A percentile compares a stretch with the other conserved stretches of the same genome.
These are phyloP conservation scores for Mobula hypostoma DNA, from an alignment of 2,113 vertebrate genomes.

Conservation along the genomic window DNA sequence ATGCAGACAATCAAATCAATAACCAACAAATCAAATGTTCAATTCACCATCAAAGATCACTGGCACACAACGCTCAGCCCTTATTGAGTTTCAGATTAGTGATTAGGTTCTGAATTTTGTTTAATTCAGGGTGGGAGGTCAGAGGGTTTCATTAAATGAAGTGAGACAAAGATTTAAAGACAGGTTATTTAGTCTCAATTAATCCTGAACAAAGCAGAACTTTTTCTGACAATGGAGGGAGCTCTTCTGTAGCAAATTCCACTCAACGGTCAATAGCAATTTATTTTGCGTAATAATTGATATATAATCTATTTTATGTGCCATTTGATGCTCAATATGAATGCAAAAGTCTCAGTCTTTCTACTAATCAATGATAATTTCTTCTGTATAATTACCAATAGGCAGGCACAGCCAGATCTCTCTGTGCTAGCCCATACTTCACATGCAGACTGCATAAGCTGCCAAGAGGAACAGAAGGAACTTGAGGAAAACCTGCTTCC, in stretches of 20 bases:
- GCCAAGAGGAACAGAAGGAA: background rate
- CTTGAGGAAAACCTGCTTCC: background rate
- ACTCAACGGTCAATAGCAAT: background rate
- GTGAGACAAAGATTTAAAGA: background rate
- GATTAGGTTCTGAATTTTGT: background rate
- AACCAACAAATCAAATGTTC: background rate
- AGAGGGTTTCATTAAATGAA: background rate
- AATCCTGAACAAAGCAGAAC: background rate
- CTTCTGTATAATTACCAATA: background rate
- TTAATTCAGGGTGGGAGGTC: background rate
- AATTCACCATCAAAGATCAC: background rate
- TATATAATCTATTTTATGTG: background rate
- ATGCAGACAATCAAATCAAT: background rate
- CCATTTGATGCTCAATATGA: background rate
- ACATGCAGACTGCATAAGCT: background rate
- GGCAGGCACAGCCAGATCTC: background rate
- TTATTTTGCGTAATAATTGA: conserved; percentile 3
- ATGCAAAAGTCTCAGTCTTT: too few species aligned
- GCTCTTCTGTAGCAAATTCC: background rate
- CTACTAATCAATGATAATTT: too few species aligned
- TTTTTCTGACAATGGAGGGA: conserved; percentile 27
- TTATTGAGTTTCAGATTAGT: background rate
- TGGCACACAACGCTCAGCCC: background rate
- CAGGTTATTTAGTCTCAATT: conserved; percentile 4
- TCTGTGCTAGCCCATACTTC: background rate